Conservation (phyloP, 64 coral and sea anemone genomes). For the Hydrozoanthus tunicans region DNA sequence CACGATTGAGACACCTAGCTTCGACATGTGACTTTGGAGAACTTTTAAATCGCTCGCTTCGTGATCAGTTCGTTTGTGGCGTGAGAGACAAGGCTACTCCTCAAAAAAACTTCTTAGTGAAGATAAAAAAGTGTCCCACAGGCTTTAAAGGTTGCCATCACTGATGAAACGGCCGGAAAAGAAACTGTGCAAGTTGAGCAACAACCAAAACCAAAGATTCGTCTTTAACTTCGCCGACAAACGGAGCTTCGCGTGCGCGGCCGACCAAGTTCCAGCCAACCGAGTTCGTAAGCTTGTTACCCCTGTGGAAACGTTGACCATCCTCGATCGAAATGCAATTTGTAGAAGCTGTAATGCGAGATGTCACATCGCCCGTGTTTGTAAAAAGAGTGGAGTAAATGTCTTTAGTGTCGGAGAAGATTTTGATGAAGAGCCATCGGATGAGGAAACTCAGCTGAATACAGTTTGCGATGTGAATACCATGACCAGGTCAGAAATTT, state of each 20-base stretch:
- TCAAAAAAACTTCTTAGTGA: conserved; percentile 59
- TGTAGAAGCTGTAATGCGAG: conserved; percentile 4
- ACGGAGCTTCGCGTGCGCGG: neutral
- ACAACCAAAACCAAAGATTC: conserved; percentile 13
- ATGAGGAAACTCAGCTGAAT: conserved; percentile 5
- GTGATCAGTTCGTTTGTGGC: conserved; percentile 32
- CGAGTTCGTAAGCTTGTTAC: conserved; percentile 55
- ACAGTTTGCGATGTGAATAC: conserved; percentile 16
- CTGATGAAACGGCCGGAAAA: conserved; percentile 70
- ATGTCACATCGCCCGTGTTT: conserved; percentile 47
- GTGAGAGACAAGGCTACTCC: conserved; percentile 45
- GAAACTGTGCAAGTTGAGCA: conserved; percentile 26
- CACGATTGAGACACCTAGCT: conserved; percentile 59
- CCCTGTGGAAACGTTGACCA: conserved; percentile 60
- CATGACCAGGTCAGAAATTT: conserved; percentile 67
- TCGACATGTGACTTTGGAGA: conserved; percentile 66
- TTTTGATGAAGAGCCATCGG: conserved; percentile 30
- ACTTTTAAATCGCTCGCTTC: neutral
- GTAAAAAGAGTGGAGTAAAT: conserved; percentile 41
- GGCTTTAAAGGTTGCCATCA: conserved; percentile 15
- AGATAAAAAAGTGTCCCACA: conserved; percentile 47
- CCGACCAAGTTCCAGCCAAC: conserved; percentile 14
- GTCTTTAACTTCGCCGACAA: neutral
- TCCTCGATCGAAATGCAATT: conserved; percentile 16
- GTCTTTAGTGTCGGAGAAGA: conserved; percentile 9